These are phyloP conservation scores for Butorides virescens DNA, from an alignment of 2,113 vertebrate species.

Conservation along the genomic window DNA sequence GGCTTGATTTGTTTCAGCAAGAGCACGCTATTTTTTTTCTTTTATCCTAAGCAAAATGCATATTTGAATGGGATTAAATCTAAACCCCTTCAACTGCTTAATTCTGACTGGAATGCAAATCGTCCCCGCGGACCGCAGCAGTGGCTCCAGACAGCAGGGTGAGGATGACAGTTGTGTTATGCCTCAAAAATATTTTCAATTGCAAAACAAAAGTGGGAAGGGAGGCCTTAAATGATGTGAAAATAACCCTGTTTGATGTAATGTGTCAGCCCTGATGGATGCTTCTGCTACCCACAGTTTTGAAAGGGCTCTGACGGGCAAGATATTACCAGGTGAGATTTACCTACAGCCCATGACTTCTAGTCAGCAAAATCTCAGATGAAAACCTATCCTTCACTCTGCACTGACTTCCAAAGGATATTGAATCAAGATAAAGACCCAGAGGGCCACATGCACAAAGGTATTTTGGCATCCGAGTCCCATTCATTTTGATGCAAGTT, in stretches of 20 bases:
- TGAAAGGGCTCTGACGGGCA: conserved; percentile 27
- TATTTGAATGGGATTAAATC: conserved; percentile 17
- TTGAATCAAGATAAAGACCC: conserved; percentile 45
- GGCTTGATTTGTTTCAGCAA: not conserved
- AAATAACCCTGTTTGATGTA: conserved; percentile 36
- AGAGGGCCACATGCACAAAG: not conserved
- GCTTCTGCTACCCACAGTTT: not conserved
- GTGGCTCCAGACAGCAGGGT: not conserved
- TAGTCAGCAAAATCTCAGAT: conserved; percentile 19
- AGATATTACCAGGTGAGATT: conserved; percentile 56
- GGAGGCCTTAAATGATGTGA: conserved; percentile 30
- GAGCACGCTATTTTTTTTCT: not conserved
- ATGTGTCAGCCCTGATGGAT: conserved; percentile 57
- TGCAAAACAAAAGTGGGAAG: conserved; percentile 40
- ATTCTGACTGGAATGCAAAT: conserved; percentile 7
- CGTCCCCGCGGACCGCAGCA: not conserved
- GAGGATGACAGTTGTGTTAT: not conserved
- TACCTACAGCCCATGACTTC: conserved; percentile 34
- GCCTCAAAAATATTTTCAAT: conserved; percentile 17
- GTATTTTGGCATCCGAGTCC: not conserved
- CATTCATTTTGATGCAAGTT: conserved; percentile 7
- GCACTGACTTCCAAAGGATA: conserved; percentile 30
- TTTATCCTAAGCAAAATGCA: not conserved
- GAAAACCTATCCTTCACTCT: conserved; percentile 54
- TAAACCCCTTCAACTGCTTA: not conserved